These are phyloP conservation scores for Alviniconcha strummeri DNA, from an alignment of 2,888 invertebrate genomes.

Conservation along the genomic window DNA sequence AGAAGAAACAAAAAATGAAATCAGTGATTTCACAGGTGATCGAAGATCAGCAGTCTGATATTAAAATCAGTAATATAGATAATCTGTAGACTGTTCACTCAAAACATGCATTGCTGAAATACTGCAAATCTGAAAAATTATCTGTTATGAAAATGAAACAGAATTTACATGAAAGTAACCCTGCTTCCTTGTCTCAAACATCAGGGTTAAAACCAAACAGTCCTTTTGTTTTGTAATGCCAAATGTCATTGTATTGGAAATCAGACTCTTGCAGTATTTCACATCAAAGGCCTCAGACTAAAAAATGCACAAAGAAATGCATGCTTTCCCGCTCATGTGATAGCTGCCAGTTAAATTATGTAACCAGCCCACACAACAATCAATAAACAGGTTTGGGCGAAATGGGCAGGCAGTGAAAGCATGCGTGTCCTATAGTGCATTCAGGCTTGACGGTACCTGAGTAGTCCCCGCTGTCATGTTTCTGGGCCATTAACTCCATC, in stretches of 20 bases:
- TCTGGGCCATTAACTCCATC: conserved; percentile 57
- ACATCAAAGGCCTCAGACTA: background rate
- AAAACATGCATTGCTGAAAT: background rate
- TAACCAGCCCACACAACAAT: too few species aligned
- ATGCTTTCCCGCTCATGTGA: conserved; percentile 1
- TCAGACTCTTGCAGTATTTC: conserved; percentile 10
- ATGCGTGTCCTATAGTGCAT: background rate
- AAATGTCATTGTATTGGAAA: too few species aligned
- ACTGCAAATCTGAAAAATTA: background rate
- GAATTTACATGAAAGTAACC: too few species aligned
- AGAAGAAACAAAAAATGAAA: too few species aligned
- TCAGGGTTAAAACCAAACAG: too few species aligned
- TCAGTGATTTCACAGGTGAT: too few species aligned
- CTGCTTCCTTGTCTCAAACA: too few species aligned
- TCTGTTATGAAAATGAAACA: too few species aligned
- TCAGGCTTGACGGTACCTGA: conserved; percentile 35
- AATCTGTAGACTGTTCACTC: background rate
- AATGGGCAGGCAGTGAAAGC: background rate
- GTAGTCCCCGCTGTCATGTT: conserved; percentile 42
- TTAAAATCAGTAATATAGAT: too few species aligned
- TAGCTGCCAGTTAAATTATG: background rate
- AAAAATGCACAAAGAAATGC: conserved; percentile 16
- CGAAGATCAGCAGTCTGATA: too few species aligned
- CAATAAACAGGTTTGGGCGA: too few species aligned
- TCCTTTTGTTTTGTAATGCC: too few species aligned